Evolutionary conservation across 2,797 vertebrate genomes (phyloP), one percentile per base, ranked within the genome.

Genomic region (Tamandua tetradactyla): DNA sequence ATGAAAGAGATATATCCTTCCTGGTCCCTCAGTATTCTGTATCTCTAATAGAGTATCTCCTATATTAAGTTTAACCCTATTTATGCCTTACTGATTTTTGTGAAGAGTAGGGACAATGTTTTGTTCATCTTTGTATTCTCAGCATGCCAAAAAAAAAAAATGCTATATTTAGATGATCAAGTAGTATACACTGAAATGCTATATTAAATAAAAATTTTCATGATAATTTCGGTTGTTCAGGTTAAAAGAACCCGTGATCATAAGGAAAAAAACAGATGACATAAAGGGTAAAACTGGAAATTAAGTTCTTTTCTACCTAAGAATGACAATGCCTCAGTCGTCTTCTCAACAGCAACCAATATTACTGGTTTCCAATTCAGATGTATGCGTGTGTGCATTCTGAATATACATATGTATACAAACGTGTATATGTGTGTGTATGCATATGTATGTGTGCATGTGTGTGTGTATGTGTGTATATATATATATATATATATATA

Each of bases 331-430:
- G 44, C 25, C n/a, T 76, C 5, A 71, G 49, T 71, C 18, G 6
- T 3, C 6, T 5, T 95, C 79, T 91, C 52, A 89, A 95, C 87
- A 87, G 22, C 32, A 92, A 81, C 35, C 68, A 85, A 4, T 40
- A 52, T 55, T 42, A 23, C n/a, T n/a, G n/a, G n/a, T 55, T 87
- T 85, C 30, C 64, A 44, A 40, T 55, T 84, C 57, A 81, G 55
- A 72, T 79, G 6, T 61, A 17, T 84, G 22, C 91, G 44, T 80
- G 18, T 37, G 30, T 10, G 25, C 18, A 23, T 74, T 49, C 49
- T 49, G 49, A 49, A 49, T 52, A 18, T 47, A 47, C 44, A 47
- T 52, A 15, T 66, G 20, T 68, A 49, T 57, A 27, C 27, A 17
- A 7, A 13, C 32, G 61, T 62, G 57, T 59, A 14, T 59, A 25